Evolutionary conservation across 2,888 invertebrate genomes (phyloP).

Genomic region (Eupithecia vulgata): DNA sequence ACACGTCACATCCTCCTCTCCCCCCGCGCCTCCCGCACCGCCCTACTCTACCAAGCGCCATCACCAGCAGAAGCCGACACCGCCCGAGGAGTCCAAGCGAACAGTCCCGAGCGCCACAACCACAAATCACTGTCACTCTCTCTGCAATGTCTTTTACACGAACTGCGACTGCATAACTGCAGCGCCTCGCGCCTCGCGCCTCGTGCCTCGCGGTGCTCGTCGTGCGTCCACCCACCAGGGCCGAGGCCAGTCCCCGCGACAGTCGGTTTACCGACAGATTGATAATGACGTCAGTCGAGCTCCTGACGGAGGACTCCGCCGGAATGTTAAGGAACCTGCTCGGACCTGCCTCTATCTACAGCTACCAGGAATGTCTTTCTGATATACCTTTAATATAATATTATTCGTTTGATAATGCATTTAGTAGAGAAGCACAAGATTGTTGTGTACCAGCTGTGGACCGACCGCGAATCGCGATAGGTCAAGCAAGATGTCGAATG

Average conservation of each 20-base stretch:
- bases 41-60: conserved; percentile 46
- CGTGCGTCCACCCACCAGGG: no score
- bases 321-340: not conserved
- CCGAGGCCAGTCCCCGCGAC: no score
- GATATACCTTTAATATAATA: not conserved
- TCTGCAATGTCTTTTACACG: not conserved
- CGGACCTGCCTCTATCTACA: not conserved
- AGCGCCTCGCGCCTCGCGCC: not conserved
- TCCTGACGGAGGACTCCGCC: not conserved
- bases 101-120: conserved; percentile 1
- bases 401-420: not conserved
- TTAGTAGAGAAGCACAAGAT: not conserved
- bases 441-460: not conserved
- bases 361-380: not conserved
- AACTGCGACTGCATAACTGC: not conserved
- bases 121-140: not conserved
- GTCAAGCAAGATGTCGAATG: not conserved
- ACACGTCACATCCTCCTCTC: conserved; percentile 48
- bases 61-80: conserved; percentile 25
- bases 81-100: conserved; percentile 24
- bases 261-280: not conserved
- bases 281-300: not conserved
- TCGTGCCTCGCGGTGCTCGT: not conserved
- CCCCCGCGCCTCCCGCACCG: conserved; percentile 43
- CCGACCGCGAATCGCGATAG: not conserved